Conservation (phyloP, 2,797 vertebrate genomes). For the Chrysocyon brachyurus region DNA sequence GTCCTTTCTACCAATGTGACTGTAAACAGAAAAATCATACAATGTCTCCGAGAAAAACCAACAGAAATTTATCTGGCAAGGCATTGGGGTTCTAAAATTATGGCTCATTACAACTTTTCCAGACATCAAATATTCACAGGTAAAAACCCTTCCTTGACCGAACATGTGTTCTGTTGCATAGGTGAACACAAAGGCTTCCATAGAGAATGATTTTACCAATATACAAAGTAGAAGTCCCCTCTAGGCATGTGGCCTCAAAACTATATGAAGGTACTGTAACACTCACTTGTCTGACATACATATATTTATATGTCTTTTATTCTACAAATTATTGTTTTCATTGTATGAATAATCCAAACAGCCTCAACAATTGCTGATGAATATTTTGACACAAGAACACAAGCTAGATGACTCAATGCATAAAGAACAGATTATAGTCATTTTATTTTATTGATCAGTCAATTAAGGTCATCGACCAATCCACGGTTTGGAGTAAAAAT, state of each 20-base stretch:
- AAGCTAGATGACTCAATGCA: slow-evolving; percentile 49
- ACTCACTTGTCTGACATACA: slow-evolving; percentile 11
- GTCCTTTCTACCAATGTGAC: slow-evolving; percentile 2
- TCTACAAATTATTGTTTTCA: background rate
- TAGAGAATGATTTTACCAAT: slow-evolving; percentile 63
- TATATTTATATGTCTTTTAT: background rate
- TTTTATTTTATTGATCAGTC: slow-evolving; percentile 3
- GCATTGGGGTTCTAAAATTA: background rate
- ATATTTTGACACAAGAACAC: slow-evolving; percentile 51
- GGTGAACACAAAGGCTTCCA: background rate
- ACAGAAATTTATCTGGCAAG: background rate
- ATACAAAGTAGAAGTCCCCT: slow-evolving; percentile 33
- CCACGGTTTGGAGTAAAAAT: slow-evolving; percentile 59
- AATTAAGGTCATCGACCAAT: background rate
- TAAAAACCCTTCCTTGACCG: slow-evolving; percentile 51
- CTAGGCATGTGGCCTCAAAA: background rate
- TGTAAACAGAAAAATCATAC: background rate
- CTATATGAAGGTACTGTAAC: background rate
- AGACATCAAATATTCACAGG: slow-evolving; percentile 26
- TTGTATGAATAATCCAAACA: slow-evolving; percentile 64
- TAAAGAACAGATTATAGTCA: background rate
- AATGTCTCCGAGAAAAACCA: background rate
- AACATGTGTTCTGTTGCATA: slow-evolving; percentile 25
- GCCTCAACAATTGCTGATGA: background rate
- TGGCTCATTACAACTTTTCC: background rate